Evolutionary conservation across 1,140 invertebrate species (phyloP).

Genomic region (Parasteatoda tepidariorum): DNA sequence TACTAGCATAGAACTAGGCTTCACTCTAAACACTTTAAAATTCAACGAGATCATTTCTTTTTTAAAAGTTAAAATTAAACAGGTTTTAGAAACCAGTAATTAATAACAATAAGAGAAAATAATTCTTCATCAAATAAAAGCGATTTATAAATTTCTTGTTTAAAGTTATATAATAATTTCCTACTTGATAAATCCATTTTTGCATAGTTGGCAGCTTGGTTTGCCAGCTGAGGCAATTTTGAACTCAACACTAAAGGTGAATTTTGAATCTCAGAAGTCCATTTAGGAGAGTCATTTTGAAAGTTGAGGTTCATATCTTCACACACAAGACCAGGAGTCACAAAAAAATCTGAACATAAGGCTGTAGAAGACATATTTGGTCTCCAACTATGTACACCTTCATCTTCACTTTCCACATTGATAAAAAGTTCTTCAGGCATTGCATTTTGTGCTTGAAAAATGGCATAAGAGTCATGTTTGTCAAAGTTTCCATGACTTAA

Average conservation of each 20-base stretch:
- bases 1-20: too few species aligned
- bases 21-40: neutral
- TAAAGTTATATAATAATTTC: too few species aligned
- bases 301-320: neutral
- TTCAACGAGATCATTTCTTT: neutral
- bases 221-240: too few species aligned
- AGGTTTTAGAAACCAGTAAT: too few species aligned
- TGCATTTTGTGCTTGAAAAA: neutral
- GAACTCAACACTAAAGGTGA: neutral
- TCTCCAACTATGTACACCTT: constrained; percentile 33
- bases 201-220: too few species aligned
- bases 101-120: too few species aligned
- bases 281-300: neutral
- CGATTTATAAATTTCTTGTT: too few species aligned
- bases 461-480: neutral
- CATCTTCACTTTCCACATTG: constrained; percentile 26
- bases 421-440: constrained; percentile 39
- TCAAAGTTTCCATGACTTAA: neutral
- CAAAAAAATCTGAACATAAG: constrained; percentile 30
- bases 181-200: too few species aligned
- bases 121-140: too few species aligned
- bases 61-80: neutral
- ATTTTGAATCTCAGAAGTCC: neutral
- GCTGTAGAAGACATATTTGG: constrained; percentile 13
- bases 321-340: neutral